Conservation (phyloP, 2,888 invertebrate genomes). For the Nasonia oneida region DNA sequence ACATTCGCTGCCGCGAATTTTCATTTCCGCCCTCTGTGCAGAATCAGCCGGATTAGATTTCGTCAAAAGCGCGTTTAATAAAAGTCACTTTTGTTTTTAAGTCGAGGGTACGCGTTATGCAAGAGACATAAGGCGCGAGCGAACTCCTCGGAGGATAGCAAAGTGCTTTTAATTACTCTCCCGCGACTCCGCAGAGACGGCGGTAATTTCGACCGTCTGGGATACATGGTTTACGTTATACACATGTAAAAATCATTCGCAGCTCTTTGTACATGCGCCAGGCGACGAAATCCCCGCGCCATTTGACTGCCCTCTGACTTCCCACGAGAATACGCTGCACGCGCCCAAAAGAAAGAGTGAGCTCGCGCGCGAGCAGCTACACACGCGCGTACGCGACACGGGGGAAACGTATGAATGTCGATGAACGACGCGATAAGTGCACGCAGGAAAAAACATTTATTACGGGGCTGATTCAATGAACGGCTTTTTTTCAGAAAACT, state of each 20-base stretch:
- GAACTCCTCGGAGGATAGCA: not conserved
- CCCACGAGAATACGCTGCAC: slow-evolving; percentile 45
- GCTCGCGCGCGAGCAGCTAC: not conserved
- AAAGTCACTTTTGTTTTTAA: not conserved
- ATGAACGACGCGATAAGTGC: slow-evolving; percentile 53
- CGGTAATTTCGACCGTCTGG: not conserved
- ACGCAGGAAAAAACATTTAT: slow-evolving; percentile 18
- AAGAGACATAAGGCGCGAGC: not conserved
- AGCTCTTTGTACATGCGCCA: not conserved
- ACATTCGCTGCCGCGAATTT: not conserved
- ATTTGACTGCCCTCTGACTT: slow-evolving; percentile 32
- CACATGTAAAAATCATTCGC: slow-evolving; percentile 25
- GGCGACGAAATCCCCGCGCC: slow-evolving; percentile 27
- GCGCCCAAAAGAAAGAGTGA: slow-evolving; percentile 19
- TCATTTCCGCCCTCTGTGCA: not conserved
- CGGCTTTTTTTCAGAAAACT: not conserved
- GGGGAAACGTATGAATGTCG: slow-evolving; percentile 24
- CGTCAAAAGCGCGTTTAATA: not conserved
- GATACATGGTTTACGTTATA: not conserved
- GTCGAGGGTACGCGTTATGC: not conserved
- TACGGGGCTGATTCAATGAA: slow-evolving; percentile 7
- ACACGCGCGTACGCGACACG: not conserved
- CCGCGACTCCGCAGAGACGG: not conserved
- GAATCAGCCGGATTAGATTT: not conserved
- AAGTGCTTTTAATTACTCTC: not conserved